These are phyloP conservation scores for Hafferia zeledoni DNA, from an alignment of 2,797 vertebrate species.

Conservation along the genomic window DNA sequence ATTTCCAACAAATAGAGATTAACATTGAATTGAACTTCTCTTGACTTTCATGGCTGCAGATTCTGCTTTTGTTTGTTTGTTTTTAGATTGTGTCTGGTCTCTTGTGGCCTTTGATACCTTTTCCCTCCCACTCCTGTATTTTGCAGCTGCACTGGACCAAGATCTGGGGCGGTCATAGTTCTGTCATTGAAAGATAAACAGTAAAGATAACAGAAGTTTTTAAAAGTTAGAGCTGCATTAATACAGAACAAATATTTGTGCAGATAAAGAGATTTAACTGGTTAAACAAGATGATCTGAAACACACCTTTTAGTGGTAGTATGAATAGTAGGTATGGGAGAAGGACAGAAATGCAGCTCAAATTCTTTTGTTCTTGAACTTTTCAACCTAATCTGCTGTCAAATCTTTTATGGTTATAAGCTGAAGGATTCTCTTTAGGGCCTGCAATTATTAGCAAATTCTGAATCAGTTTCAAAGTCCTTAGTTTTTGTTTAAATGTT, in stretches of 20 bases:
- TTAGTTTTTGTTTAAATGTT: not conserved
- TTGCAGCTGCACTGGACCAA: not conserved
- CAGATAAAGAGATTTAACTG: not conserved
- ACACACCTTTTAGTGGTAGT: not conserved
- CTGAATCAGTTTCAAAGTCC: not conserved
- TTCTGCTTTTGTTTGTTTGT: not conserved
- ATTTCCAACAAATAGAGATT: not conserved
- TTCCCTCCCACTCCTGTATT: not conserved
- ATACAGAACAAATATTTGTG: conserved; percentile 27
- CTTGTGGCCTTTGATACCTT: not conserved
- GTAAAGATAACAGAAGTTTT: conserved; percentile 17
- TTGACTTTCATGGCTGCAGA: not conserved
- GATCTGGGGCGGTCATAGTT: not conserved
- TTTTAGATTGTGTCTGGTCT: not conserved
- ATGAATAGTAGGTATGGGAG: not conserved
- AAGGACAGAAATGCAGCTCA: not conserved
- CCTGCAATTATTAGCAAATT: not conserved
- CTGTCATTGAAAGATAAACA: conserved; percentile 1
- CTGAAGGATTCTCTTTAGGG: not conserved
- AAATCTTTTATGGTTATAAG: not conserved
- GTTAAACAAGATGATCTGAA: conserved; percentile 1
- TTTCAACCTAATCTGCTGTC: not conserved
- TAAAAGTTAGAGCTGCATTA: not conserved
- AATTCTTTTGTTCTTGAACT: not conserved
- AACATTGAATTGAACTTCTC: not conserved